A percentile compares a stretch with the other conserved stretches of the same genome.
Evolutionary conservation across 2,113 vertebrate genomes (phyloP).

Genomic region (Oryzias curvinotus): DNA sequence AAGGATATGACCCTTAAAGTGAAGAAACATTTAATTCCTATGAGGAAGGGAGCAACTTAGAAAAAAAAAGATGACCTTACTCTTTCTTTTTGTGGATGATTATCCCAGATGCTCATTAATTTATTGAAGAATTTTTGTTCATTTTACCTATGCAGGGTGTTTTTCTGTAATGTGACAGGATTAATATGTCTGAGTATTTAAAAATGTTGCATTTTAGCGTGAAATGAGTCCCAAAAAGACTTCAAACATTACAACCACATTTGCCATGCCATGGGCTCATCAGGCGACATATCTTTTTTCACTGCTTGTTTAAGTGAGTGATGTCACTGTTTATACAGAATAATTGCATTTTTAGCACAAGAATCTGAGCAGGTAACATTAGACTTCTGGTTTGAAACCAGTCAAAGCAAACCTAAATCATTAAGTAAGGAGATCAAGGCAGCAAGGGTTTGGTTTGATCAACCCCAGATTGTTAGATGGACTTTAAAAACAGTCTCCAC

Average conservation of each 20-base stretch:
- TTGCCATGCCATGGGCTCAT: too few species aligned
- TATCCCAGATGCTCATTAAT: background rate
- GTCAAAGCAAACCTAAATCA: background rate
- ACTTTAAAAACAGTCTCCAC: constrained; percentile 16
- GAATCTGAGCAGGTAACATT: constrained; percentile 8
- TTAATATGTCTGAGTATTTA: too few species aligned
- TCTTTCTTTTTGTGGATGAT: background rate
- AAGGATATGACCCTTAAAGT: background rate
- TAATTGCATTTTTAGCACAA: constrained; percentile 12
- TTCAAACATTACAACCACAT: too few species aligned
- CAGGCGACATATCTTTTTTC: too few species aligned
- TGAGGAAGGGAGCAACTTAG: background rate
- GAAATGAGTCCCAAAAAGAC: too few species aligned
- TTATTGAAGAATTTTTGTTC: too few species aligned
- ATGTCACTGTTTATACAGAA: constrained; percentile 16
- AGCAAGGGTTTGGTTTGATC: background rate
- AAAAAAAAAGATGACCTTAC: background rate
- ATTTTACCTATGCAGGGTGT: too few species aligned
- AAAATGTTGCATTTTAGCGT: too few species aligned
- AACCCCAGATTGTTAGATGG: constrained; percentile 12
- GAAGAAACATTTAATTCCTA: background rate
- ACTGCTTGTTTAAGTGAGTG: background rate
- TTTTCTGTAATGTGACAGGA: too few species aligned
- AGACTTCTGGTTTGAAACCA: constrained; percentile 5
- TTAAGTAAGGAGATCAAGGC: constrained; percentile 1